Conservation (phyloP, 2,113 vertebrate genomes). For the Mobula hypostoma region DNA sequence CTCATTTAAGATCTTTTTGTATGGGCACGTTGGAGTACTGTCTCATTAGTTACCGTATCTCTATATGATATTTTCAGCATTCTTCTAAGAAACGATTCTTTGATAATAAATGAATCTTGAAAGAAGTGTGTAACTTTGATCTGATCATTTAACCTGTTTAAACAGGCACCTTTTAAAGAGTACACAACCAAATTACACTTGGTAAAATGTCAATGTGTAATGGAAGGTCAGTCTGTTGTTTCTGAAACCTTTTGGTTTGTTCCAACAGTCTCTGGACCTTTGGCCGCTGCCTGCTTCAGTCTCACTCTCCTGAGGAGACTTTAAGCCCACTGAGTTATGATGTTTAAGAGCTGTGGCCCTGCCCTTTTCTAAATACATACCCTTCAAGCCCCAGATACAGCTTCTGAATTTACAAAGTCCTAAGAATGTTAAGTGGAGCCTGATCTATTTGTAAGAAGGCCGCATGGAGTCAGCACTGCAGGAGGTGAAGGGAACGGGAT, state of each 20-base stretch:
- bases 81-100: too few species aligned
- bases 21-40: too few species aligned
- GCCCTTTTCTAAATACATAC: not conserved
- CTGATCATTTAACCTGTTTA: not conserved
- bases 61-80: too few species aligned
- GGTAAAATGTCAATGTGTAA: not conserved
- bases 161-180: not conserved
- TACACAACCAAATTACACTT: not conserved
- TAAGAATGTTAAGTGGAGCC: not conserved
- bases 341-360: too few species aligned
- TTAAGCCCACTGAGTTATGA: not conserved
- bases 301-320: not conserved
- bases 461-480: not conserved
- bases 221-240: not conserved
- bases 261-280: not conserved
- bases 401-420: not conserved
- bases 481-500: not conserved
- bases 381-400: not conserved
- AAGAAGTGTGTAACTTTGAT: not conserved
- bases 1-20: too few species aligned
- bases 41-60: too few species aligned
- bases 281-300: not conserved
- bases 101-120: not conserved
- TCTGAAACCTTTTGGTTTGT: not conserved
- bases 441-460: not conserved